Evolutionary conservation across 2,113 vertebrate species (phyloP), one percentile per base, ranked within the genome.

Genomic region (Malurus melanocephalus): DNA sequence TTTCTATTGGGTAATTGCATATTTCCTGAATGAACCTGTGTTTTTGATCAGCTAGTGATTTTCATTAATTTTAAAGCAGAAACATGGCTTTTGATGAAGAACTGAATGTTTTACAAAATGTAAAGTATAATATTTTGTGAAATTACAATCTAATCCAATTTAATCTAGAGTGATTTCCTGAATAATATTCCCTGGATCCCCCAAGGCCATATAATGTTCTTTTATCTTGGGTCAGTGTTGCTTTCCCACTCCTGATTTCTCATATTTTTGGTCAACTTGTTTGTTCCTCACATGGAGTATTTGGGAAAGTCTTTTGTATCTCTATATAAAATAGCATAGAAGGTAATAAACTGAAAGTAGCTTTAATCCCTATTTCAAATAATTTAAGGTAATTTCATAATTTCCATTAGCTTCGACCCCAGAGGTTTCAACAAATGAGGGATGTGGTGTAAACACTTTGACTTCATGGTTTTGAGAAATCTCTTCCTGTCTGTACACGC

Each of bases 171-270:
- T 17, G 17, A 46, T 35, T 66, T 62, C 5, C 11, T 55, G 20
- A 45, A 23, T 23, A n/a, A 24, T 1, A 8, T 51, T 67, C 75
- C 10, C 21, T 65, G 35, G 2, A 23, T 43, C 16, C 16, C 11
- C 56, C 76, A 35, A 17, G 3, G 10, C 3, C 4, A 6, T 21
- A 30, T 0, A 0, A 10, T 9, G 8, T 2, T 57, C 4, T 78
- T 78, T 66, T n/a, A 11, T 64, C n/a, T 45, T 68, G 28, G 3
- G 3, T 55, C 9, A 52, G 2, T n/a, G 6, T 26, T 56, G 17
- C 19, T 21, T 46, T 64, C 10, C 32, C 5, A 53, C 3, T 61
- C 45, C 33, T 49, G 2, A 1, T 73, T 73, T 45, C 42, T 10
- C 3, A 4, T 38, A 24, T 27, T 46, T 84, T 45, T 78, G 4